Evolutionary conservation across 2,888 invertebrate species (phyloP).

Genomic region (Carterocephalus palaemon): DNA sequence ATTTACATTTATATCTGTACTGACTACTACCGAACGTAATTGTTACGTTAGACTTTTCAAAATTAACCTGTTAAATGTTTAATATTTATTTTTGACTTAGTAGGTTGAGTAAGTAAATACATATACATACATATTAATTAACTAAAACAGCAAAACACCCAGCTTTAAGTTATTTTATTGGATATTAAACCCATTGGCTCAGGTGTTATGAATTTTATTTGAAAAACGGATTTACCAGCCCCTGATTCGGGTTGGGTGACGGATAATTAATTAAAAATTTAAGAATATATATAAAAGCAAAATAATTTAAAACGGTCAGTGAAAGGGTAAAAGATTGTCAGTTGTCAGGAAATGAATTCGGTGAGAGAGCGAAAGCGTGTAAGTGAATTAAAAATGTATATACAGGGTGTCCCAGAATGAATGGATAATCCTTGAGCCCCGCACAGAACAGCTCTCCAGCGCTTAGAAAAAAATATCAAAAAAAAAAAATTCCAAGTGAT

Average conservation of each 20-base stretch:
- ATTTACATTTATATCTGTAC: too few relatives aligned
- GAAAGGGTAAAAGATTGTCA: conserved; percentile 69
- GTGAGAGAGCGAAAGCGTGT: conserved; percentile 55
- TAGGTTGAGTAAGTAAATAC: too few relatives aligned
- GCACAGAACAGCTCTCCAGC: too few relatives aligned
- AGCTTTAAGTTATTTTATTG: not conserved
- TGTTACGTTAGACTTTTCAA: too few relatives aligned
- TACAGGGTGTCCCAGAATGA: too few relatives aligned
- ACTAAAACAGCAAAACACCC: not conserved
- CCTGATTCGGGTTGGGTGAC: conserved; percentile 44
- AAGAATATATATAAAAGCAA: conserved; percentile 65
- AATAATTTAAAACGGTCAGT: conserved; percentile 57
- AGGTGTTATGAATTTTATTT: not conserved
- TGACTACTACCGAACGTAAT: too few relatives aligned
- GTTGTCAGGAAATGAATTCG: conserved; percentile 54
- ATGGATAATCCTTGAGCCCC: too few relatives aligned
- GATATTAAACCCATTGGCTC: not conserved
- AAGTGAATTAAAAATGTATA: conserved; percentile 30
- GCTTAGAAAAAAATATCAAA: too few relatives aligned
- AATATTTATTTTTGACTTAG: too few relatives aligned
- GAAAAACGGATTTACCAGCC: conserved; percentile 35
- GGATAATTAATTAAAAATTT: conserved; percentile 61
- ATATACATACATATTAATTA: conserved; percentile 1
- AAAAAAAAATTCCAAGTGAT: too few relatives aligned
- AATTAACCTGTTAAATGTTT: too few relatives aligned